Evolutionary conservation across 2,888 invertebrate genomes (phyloP).

Genomic region (Lordiphosa andalusiaca): DNA sequence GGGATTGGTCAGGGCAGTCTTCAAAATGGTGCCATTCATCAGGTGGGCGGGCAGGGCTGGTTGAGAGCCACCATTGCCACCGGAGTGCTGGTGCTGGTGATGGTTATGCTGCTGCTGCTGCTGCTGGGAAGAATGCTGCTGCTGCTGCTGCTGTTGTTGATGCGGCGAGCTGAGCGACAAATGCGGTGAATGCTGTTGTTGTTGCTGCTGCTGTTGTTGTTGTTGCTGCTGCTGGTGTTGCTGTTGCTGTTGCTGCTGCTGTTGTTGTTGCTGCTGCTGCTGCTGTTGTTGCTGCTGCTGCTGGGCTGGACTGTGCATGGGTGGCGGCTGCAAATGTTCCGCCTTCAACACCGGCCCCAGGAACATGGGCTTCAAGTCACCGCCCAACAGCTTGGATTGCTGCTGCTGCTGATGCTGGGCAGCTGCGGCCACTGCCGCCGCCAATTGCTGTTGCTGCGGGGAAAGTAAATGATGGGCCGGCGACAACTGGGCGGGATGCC

Average conservation of each 20-base stretch:
- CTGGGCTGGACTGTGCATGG: slow-evolving; percentile 75
- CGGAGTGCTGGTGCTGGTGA: slow-evolving; percentile 71
- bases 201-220: slow-evolving; percentile 63
- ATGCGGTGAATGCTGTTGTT: slow-evolving; percentile 61
- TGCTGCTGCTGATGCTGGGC: slow-evolving; percentile 72
- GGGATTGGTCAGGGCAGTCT: slow-evolving; percentile 96
- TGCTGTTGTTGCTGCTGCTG: slow-evolving; percentile 71
- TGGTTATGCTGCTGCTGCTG: slow-evolving; percentile 71
- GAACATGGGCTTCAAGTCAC: slow-evolving; percentile 76
- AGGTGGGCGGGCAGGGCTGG: slow-evolving; percentile 85
- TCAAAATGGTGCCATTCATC: slow-evolving; percentile 94
- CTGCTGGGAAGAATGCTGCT: slow-evolving; percentile 46
- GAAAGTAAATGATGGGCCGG: slow-evolving; percentile 68
- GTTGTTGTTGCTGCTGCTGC: slow-evolving; percentile 68
- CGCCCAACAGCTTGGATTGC: slow-evolving; percentile 66
- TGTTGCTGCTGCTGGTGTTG: slow-evolving; percentile 70
- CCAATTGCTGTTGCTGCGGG: slow-evolving; percentile 76
- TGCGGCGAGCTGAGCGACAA: slow-evolving; percentile 72
- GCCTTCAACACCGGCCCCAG: slow-evolving; percentile 75
- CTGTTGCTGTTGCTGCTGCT: slow-evolving; percentile 69
- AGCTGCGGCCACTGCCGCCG: slow-evolving; percentile 75
- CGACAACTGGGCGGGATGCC: slow-evolving; percentile 75
- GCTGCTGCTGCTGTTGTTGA: slow-evolving; percentile 66
- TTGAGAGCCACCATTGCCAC: slow-evolving; percentile 47
- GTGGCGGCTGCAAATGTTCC: slow-evolving; percentile 72